Evolutionary conservation across 2,888 invertebrate genomes (phyloP).

Genomic region (Hemithea aestivaria): DNA sequence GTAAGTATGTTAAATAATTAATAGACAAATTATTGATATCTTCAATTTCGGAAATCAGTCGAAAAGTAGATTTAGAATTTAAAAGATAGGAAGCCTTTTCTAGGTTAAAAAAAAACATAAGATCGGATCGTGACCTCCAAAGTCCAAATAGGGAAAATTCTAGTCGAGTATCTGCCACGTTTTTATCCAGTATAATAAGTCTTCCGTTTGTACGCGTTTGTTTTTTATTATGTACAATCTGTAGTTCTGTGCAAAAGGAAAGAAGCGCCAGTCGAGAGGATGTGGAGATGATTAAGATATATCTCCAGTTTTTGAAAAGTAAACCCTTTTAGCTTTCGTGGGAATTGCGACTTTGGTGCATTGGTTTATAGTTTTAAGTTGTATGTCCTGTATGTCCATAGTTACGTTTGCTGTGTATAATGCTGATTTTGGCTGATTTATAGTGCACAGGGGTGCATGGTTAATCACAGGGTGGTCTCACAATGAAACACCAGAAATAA

Average conservation of each 20-base stretch:
- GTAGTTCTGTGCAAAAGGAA: slow-evolving; percentile 1
- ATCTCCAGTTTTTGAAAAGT: slow-evolving; percentile 24
- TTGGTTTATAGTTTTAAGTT: background rate
- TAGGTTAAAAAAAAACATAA: no score
- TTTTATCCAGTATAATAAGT: slow-evolving; percentile 8
- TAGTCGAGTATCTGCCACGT: slow-evolving; percentile 7
- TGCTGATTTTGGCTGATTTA: no score
- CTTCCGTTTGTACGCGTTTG: slow-evolving; percentile 5
- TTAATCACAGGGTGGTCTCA: no score
- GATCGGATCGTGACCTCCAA: no score
- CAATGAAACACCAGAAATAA: no score
- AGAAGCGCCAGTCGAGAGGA: slow-evolving; percentile 1
- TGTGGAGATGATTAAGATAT: slow-evolving; percentile 26
- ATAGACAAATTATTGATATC: no score
- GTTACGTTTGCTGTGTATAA: slow-evolving; percentile 10
- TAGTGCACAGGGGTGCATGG: no score
- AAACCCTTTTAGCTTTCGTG: slow-evolving; percentile 10
- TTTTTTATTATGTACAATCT: slow-evolving; percentile 1
- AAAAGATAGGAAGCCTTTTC: no score
- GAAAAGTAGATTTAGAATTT: no score
- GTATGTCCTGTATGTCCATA: no score
- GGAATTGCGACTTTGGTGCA: background rate
- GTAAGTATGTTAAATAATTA: no score
- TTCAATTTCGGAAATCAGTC: no score
- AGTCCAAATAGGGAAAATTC: slow-evolving; percentile 3